Evolutionary conservation across 2,113 vertebrate genomes (phyloP), one percentile per base, ranked within the genome.

Genomic region (Erinaceus europaeus): DNA sequence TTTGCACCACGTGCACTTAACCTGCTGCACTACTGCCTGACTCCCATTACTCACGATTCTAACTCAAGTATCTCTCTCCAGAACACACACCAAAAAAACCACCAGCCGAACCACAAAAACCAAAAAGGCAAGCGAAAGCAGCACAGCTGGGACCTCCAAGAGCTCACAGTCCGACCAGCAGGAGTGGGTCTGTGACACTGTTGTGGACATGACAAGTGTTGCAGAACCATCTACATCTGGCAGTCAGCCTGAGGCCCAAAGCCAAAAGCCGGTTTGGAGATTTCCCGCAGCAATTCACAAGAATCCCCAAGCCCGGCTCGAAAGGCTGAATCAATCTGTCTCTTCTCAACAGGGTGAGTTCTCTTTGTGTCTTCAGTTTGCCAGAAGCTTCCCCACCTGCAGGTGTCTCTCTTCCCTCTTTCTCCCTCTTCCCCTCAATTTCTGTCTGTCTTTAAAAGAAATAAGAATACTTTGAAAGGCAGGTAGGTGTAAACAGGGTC

Each of bases 141-240:
- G 97, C 81, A 84, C 62, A 20, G 97, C 97, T 94, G 68, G 97
- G 67, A 64, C 65, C n/a, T 92, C 76, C 27, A 93, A 93, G 4
- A 97, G 96, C 68, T 92, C 98, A 38, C 98, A 98, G 9, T 97
- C 98, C 4, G 98, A 97, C 95, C 94, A 98, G 57, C 96, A 94
- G 53, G 94, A 97, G 0, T 98, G 98, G 98, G 97, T 96, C 90
- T 97, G 97, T 40, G 97, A 98, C 87, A 98, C 98, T 73, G 95
- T 97, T n/a, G 97, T 97, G 74, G 98, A 98, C 13, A 23, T 97
- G 82, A 97, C 96, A 61, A 94, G 96, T n/a, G 97, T 97, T 94
- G 88, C 97, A 73, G 98, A 97, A 95, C 83, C 96, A 50, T 80
- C 65, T 67, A 82, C 73, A 52, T 90, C 93, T 42, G 93, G 62